Evolutionary conservation across 2,888 invertebrate species (phyloP).

Genomic region (Carterocephalus palaemon): DNA sequence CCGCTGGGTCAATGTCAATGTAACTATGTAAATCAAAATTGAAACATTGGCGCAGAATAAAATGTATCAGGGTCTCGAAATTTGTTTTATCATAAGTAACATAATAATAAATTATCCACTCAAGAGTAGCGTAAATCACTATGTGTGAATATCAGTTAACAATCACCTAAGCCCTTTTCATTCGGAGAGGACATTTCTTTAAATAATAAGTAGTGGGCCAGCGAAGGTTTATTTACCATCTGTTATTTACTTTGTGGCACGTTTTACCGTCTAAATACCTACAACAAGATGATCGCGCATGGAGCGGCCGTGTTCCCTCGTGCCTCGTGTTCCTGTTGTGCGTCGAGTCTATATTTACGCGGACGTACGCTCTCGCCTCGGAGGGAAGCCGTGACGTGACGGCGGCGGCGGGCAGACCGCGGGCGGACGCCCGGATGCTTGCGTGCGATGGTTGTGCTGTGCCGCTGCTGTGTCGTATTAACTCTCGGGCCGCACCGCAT

Average conservation of each 20-base stretch:
- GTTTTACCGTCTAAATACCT: slow-evolving; percentile 31
- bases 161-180: too few relatives aligned
- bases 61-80: too few relatives aligned
- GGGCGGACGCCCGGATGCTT: slow-evolving; percentile 32
- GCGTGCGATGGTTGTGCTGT: slow-evolving; percentile 30
- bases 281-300: slow-evolving; percentile 36
- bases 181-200: too few relatives aligned
- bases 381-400: slow-evolving; percentile 67
- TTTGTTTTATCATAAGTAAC: too few relatives aligned
- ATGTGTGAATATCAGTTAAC: too few relatives aligned
- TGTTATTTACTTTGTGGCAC: slow-evolving; percentile 1
- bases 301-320: slow-evolving; percentile 48
- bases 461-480: slow-evolving; percentile 43
- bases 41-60: too few relatives aligned
- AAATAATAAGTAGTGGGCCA: too few relatives aligned
- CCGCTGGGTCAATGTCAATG: too few relatives aligned
- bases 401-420: slow-evolving; percentile 34
- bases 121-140: too few relatives aligned
- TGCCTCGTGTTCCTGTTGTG: slow-evolving; percentile 67
- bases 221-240: too few relatives aligned
- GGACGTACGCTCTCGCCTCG: slow-evolving; percentile 62
- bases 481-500: slow-evolving; percentile 47
- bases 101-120: too few relatives aligned
- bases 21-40: too few relatives aligned
- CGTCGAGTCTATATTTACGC: slow-evolving; percentile 72